These are phyloP conservation scores for Sepioteuthis lessoniana DNA, from an alignment of 2,888 invertebrate species.

Conservation along the genomic window DNA sequence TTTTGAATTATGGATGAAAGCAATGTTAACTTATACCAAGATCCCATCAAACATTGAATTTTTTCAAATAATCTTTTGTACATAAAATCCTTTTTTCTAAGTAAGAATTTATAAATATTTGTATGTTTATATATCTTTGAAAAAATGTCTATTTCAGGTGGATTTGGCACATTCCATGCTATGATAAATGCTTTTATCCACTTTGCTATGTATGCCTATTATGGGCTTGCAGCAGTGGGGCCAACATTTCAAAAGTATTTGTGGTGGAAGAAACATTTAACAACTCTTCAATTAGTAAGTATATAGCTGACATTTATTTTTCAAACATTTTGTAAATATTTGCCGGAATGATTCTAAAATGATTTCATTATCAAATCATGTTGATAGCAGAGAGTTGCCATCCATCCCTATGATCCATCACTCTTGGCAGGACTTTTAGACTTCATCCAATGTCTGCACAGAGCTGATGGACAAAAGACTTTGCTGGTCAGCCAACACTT, in stretches of 20 bases:
- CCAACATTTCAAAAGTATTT: slow-evolving; percentile 85
- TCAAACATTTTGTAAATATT: neutral
- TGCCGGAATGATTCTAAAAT: neutral
- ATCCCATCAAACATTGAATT: neutral
- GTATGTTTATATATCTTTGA: neutral
- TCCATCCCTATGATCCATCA: no score
- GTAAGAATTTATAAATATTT: neutral
- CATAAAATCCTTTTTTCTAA: neutral
- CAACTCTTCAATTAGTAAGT: slow-evolving; percentile 90
- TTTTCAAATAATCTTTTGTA: neutral
- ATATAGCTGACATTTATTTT: neutral
- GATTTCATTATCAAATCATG: no score
- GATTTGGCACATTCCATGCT: slow-evolving; percentile 96
- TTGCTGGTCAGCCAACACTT: no score
- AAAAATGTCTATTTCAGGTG: slow-evolving; percentile 80
- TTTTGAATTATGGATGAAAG: no score
- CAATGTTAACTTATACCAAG: neutral
- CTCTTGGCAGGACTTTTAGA: no score
- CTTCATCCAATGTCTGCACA: no score
- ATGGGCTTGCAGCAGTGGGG: slow-evolving; percentile 90
- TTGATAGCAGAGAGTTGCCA: no score
- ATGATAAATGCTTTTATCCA: slow-evolving; percentile 94
- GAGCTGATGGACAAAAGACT: no score
- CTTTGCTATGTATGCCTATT: slow-evolving; percentile 95
- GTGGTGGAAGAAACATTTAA: slow-evolving; percentile 98